A percentile compares a stretch with the other conserved stretches of the same genome.
phyloP scores from a whole-genome alignment of 1,140 invertebrate genomes.

The Pogonomyrmex barbatus region DNA sequence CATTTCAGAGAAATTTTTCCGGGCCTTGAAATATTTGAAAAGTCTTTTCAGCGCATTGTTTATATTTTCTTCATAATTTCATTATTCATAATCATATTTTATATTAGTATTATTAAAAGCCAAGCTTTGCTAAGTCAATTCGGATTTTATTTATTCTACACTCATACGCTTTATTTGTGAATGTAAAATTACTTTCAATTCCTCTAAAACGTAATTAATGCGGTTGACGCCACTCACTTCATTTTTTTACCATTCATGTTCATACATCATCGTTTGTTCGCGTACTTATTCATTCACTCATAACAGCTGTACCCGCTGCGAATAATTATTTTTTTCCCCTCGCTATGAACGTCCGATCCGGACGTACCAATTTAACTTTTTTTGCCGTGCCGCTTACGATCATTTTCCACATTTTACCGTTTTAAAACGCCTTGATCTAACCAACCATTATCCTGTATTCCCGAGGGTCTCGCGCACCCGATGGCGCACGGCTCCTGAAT shows the following conservation, averaged over 20 bases:
- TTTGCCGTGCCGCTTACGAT: not conserved
- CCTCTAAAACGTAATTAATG: not conserved
- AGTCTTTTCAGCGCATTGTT: not conserved
- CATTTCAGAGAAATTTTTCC: not conserved
- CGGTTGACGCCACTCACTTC: too few relatives aligned
- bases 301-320: not conserved
- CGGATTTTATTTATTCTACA: not conserved
- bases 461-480: not conserved
- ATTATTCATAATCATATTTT: not conserved
- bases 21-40: not conserved
- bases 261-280: not conserved
- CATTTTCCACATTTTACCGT: not conserved
- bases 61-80: not conserved
- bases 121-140: not conserved
- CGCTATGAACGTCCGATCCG: not conserved
- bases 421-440: not conserved
- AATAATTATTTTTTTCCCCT: slow-evolving; percentile 38
- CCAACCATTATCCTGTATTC: slow-evolving; percentile 22
- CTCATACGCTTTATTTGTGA: too few relatives aligned
- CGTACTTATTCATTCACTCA: not conserved
- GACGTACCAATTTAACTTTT: slow-evolving; percentile 40
- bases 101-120: not conserved
- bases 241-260: not conserved
- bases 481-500: slow-evolving; percentile 23
- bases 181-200: not conserved